Percentiles rank a stretch among this genome's conserved stretches.
These are phyloP conservation scores for Sycobia sp. DNA, from an alignment of 1,140 invertebrate species.

Conservation along the genomic window DNA sequence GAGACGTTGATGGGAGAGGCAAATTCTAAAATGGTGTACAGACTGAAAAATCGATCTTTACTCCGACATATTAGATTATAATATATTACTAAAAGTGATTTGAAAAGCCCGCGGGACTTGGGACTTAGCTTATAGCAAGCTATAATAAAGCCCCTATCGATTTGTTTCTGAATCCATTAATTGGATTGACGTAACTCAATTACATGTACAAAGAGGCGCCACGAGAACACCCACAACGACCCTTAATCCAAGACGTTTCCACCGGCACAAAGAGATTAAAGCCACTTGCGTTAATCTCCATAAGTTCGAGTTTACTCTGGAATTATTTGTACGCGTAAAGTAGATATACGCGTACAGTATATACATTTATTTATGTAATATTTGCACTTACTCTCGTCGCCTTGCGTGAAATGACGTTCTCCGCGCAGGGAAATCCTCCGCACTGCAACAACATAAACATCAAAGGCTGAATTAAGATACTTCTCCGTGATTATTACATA, in stretches of 20 bases:
- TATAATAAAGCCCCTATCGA: too few relatives aligned
- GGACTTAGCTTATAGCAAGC: not conserved
- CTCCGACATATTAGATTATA: too few relatives aligned
- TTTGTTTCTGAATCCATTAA: constrained; percentile 44
- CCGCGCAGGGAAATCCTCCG: constrained; percentile 57
- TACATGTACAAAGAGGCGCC: constrained; percentile 40
- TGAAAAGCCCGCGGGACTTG: too few relatives aligned
- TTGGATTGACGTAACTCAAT: constrained; percentile 52
- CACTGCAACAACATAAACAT: constrained; percentile 58
- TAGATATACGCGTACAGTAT: too few relatives aligned
- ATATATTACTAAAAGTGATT: too few relatives aligned
- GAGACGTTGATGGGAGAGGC: too few relatives aligned
- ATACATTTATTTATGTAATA: too few relatives aligned
- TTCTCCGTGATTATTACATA: too few relatives aligned
- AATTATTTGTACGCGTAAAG: too few relatives aligned
- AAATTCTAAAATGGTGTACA: too few relatives aligned
- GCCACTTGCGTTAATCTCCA: not conserved
- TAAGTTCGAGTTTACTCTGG: not conserved
- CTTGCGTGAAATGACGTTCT: constrained; percentile 49
- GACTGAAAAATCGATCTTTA: too few relatives aligned
- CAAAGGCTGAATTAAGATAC: too few relatives aligned
- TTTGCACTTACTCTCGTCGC: constrained; percentile 52
- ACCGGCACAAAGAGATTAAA: constrained; percentile 20
- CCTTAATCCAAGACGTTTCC: not conserved
- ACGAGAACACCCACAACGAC: constrained; percentile 45